Evolutionary conservation across 2,797 vertebrate species (phyloP).

Genomic region (Sebastes hopkinsi): DNA sequence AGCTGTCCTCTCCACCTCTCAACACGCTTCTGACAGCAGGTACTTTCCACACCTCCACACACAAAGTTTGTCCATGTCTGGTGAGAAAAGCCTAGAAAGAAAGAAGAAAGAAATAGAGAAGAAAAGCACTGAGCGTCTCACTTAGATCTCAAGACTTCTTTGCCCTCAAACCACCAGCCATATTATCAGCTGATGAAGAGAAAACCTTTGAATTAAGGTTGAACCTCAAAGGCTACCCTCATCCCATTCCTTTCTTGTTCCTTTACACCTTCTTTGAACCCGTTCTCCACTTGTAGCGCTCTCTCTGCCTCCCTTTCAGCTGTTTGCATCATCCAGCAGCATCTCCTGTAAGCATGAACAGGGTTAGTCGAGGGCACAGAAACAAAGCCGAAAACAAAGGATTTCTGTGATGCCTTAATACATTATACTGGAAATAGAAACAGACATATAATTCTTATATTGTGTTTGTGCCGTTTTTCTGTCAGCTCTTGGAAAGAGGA

Average conservation of each 20-base stretch:
- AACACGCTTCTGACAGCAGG: slow-evolving; percentile 72
- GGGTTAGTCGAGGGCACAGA: not conserved
- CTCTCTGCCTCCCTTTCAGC: slow-evolving; percentile 38
- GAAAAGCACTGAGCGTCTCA: not conserved
- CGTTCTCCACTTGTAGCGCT: not conserved
- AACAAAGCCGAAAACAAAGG: not conserved
- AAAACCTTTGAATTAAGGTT: not conserved
- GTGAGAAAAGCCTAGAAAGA: not conserved
- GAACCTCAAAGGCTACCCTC: not conserved
- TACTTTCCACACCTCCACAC: slow-evolving; percentile 18
- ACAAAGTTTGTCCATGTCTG: not conserved
- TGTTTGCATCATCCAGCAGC: slow-evolving; percentile 58
- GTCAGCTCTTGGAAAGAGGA: slow-evolving; percentile 75
- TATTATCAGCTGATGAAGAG: slow-evolving; percentile 15
- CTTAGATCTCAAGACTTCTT: slow-evolving; percentile 13
- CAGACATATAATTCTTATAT: not conserved
- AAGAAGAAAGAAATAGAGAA: not conserved
- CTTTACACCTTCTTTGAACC: slow-evolving; percentile 33
- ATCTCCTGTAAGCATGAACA: slow-evolving; percentile 1
- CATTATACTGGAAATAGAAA: not conserved
- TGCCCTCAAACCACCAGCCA: not conserved
- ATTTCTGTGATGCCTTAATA: not conserved
- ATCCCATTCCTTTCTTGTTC: not conserved
- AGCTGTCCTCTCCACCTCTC: slow-evolving; percentile 67
- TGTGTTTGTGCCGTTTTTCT: slow-evolving; percentile 1